A percentile compares a stretch with the other conserved stretches of the same genome.
Conservation (phyloP, 2,888 invertebrate species). For the Dugesia japonica region DNA sequence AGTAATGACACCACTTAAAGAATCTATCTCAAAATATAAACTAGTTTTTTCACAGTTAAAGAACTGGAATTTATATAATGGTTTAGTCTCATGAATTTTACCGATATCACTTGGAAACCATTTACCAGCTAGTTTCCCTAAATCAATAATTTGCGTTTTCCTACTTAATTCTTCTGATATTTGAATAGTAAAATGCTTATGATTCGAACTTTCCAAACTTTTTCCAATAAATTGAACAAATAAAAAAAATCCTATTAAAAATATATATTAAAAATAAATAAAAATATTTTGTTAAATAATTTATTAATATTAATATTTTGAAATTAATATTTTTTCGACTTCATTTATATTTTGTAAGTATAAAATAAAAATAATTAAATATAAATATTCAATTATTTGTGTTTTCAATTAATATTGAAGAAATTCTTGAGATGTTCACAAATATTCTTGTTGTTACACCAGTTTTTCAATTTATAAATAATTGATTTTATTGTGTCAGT, state of each 20-base stretch:
- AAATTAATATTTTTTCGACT: background rate
- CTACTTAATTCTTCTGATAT: background rate
- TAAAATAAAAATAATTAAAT: background rate
- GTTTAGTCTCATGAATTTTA: background rate
- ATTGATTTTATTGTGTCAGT: too few species aligned
- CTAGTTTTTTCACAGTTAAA: slow-evolving; percentile 23
- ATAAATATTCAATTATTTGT: background rate
- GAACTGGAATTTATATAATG: slow-evolving; percentile 25
- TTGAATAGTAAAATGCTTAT: background rate
- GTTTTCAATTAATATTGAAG: too few species aligned
- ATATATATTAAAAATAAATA: background rate
- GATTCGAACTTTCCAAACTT: background rate
- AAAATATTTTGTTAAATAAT: background rate
- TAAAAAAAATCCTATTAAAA: background rate
- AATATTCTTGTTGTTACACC: too few species aligned
- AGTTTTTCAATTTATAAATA: too few species aligned
- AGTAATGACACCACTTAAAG: background rate
- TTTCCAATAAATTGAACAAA: background rate
- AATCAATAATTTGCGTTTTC: background rate
- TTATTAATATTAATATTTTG: background rate
- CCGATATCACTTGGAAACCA: background rate
- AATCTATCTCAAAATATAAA: slow-evolving; percentile 22
- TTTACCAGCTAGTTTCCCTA: background rate
- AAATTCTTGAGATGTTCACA: too few species aligned
- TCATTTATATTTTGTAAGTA: background rate